Conservation (phyloP, 2,888 invertebrate species). For the Orchesellides sinensis region DNA sequence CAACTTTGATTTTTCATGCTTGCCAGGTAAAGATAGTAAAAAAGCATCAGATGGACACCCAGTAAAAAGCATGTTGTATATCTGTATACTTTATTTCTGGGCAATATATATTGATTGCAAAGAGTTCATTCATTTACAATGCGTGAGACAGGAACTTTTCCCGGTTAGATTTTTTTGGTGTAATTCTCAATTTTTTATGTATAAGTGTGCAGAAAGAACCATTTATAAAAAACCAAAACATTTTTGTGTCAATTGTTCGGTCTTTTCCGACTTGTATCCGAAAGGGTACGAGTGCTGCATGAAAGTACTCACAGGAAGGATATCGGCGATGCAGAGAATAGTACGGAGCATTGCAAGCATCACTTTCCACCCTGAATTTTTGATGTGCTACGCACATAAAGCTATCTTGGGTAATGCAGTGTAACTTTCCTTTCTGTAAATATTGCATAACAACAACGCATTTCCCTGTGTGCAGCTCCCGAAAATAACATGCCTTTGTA, state of each 20-base stretch:
- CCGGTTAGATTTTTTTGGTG: slow-evolving; percentile 56
- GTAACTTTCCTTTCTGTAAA: slow-evolving; percentile 37
- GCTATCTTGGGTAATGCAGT: slow-evolving; percentile 27
- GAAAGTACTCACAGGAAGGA: slow-evolving; percentile 12
- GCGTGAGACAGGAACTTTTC: slow-evolving; percentile 59
- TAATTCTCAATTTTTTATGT: slow-evolving; percentile 59
- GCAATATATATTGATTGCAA: too few relatives aligned
- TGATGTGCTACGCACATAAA: neutral
- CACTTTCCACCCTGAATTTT: slow-evolving; percentile 4
- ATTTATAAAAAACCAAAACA: slow-evolving; percentile 65
- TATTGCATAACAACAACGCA: slow-evolving; percentile 60
- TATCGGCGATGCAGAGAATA: neutral
- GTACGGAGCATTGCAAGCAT: neutral
- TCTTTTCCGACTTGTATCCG: slow-evolving; percentile 14
- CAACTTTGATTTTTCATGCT: too few relatives aligned
- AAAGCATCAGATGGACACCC: too few relatives aligned
- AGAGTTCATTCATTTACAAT: slow-evolving; percentile 59
- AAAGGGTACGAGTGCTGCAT: neutral
- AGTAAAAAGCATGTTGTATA: too few relatives aligned
- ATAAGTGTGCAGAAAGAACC: slow-evolving; percentile 10
- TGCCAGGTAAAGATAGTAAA: too few relatives aligned
- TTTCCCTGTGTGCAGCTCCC: slow-evolving; percentile 39
- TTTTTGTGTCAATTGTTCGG: slow-evolving; percentile 56
- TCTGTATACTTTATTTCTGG: too few relatives aligned
- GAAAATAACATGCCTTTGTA: slow-evolving; percentile 10